Conservation (phyloP, 2,888 invertebrate genomes). For the Blastobasis lacticolella region DNA sequence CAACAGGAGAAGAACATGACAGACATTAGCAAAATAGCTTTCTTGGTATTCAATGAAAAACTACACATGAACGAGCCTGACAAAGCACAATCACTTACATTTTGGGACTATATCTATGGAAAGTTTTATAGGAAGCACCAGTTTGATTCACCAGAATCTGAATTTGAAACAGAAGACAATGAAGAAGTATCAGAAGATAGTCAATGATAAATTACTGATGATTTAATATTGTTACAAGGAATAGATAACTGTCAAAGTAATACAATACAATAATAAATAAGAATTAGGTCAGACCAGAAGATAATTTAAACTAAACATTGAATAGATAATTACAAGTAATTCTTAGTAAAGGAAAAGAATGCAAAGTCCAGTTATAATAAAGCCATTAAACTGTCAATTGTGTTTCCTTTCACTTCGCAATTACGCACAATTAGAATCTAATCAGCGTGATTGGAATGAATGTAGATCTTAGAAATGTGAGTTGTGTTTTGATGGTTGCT, state of each 20-base stretch:
- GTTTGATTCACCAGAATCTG: conserved; percentile 1
- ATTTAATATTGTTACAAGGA: neutral
- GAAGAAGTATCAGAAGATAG: neutral
- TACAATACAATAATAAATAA: neutral
- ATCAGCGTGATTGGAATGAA: too few relatives aligned
- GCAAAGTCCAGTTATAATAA: too few relatives aligned
- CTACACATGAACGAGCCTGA: conserved; percentile 24
- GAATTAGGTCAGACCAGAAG: neutral
- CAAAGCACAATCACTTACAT: conserved; percentile 30
- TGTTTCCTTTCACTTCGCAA: neutral
- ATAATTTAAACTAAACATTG: too few relatives aligned
- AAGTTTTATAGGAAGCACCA: conserved; percentile 37
- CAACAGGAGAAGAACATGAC: conserved; percentile 13
- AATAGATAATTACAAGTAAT: too few relatives aligned
- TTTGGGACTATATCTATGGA: conserved; percentile 54
- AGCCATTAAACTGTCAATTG: neutral
- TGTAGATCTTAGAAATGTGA: too few relatives aligned
- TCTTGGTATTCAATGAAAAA: conserved; percentile 26
- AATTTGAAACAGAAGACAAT: neutral
- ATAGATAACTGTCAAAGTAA: neutral
- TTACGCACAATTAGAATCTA: too few relatives aligned
- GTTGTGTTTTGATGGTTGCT: too few relatives aligned
- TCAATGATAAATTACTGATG: neutral
- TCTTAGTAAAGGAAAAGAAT: too few relatives aligned
- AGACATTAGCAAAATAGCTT: conserved; percentile 26